phyloP scores from a whole-genome alignment of 2,113 vertebrate genomes.

The Gavialis gangeticus region DNA sequence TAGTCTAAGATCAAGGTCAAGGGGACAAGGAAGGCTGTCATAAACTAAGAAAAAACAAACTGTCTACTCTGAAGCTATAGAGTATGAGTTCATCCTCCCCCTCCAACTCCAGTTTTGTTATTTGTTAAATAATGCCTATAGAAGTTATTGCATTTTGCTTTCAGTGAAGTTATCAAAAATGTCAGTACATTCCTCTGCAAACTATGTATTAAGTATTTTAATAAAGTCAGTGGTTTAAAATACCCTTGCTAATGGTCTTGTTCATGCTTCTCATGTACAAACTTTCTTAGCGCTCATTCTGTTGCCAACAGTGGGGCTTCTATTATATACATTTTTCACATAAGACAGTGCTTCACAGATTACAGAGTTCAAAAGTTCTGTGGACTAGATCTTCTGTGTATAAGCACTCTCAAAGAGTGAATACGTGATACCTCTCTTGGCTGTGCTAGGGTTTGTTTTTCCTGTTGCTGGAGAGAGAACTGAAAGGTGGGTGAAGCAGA shows the following conservation, averaged over 20 bases:
- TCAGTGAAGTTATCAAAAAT: conserved; percentile 78
- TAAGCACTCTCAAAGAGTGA: neutral
- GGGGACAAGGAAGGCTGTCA: neutral
- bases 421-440: neutral
- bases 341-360: neutral
- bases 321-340: neutral
- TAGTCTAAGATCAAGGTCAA: conserved; percentile 26
- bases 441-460: neutral
- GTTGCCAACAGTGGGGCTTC: neutral
- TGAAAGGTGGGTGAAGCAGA: neutral
- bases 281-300: neutral
- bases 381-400: neutral
- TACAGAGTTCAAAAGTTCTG: neutral
- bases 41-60: neutral
- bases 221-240: conserved; percentile 81
- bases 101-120: conserved; percentile 28
- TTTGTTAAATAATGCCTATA: conserved; percentile 63
- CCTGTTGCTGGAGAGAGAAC: neutral
- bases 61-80: conserved; percentile 55
- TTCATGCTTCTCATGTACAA: conserved; percentile 8
- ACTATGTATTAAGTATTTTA: conserved; percentile 78
- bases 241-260: neutral
- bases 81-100: conserved; percentile 56
- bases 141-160: conserved; percentile 65
- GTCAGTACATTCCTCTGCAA: conserved; percentile 80